Conservation (phyloP, 2,888 invertebrate species). For the Clivina fossor region DNA sequence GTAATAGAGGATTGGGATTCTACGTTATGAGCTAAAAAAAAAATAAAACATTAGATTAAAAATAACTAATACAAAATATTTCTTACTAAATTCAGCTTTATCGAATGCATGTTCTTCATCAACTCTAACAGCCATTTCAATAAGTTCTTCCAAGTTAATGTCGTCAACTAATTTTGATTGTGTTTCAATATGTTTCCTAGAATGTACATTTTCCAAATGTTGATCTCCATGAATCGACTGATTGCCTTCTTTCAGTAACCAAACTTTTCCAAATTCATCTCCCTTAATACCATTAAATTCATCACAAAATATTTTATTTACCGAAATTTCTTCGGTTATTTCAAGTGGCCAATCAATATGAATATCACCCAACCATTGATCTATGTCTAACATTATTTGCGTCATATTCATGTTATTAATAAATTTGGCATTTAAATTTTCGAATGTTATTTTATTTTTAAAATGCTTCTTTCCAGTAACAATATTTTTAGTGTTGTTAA, state of each 20-base stretch:
- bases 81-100: slow-evolving; percentile 53
- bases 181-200: slow-evolving; percentile 48
- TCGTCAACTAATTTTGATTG: slow-evolving; percentile 51
- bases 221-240: slow-evolving; percentile 47
- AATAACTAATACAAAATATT: background rate
- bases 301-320: slow-evolving; percentile 52
- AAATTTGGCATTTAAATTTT: slow-evolving; percentile 40
- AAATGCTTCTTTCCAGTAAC: slow-evolving; percentile 45
- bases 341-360: slow-evolving; percentile 37
- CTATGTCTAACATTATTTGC: slow-evolving; percentile 26
- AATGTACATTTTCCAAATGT: slow-evolving; percentile 46
- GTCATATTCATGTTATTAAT: slow-evolving; percentile 34
- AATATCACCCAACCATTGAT: slow-evolving; percentile 35
- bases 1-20: slow-evolving; percentile 41
- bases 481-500: slow-evolving; percentile 36
- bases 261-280: slow-evolving; percentile 51
- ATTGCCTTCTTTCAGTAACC: slow-evolving; percentile 49
- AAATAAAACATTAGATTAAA: slow-evolving; percentile 8
- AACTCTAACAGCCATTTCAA: slow-evolving; percentile 49
- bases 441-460: slow-evolving; percentile 42
- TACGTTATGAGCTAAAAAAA: slow-evolving; percentile 42
- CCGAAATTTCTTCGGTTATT: slow-evolving; percentile 42
- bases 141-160: slow-evolving; percentile 48
- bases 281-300: slow-evolving; percentile 52
- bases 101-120: slow-evolving; percentile 50